Conservation (phyloP, 2,888 invertebrate species). For the Melinopterus prodromus region DNA sequence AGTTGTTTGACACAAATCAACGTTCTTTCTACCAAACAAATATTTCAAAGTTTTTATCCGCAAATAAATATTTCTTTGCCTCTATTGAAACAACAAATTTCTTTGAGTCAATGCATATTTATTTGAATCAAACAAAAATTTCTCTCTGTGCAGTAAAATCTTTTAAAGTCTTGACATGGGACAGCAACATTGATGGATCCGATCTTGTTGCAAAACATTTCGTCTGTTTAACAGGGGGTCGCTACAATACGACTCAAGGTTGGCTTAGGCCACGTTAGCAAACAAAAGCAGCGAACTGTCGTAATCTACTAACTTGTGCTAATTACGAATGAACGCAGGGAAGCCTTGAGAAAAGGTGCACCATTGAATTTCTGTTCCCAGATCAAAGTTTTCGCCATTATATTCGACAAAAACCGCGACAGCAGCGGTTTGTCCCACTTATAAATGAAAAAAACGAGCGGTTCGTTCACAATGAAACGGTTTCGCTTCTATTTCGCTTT, state of each 20-base stretch:
- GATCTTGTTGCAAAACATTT: background rate
- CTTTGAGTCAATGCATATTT: too few species aligned
- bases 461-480: background rate
- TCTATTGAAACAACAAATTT: too few species aligned
- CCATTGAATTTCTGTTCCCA: constrained; percentile 4
- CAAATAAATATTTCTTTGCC: too few species aligned
- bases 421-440: background rate
- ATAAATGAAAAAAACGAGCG: background rate
- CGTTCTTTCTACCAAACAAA: too few species aligned
- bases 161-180: background rate
- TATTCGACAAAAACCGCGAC: background rate
- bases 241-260: background rate
- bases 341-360: background rate
- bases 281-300: background rate
- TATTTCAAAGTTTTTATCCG: too few species aligned
- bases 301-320: background rate
- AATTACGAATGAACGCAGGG: background rate
- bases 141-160: too few species aligned
- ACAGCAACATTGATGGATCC: background rate
- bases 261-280: background rate
- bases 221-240: background rate
- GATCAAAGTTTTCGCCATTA: background rate
- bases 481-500: background rate
- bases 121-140: too few species aligned
- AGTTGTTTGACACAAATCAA: too few species aligned